These are phyloP conservation scores for Patella ulyssiponensis DNA, from an alignment of 2,888 invertebrate species.

Conservation along the genomic window DNA sequence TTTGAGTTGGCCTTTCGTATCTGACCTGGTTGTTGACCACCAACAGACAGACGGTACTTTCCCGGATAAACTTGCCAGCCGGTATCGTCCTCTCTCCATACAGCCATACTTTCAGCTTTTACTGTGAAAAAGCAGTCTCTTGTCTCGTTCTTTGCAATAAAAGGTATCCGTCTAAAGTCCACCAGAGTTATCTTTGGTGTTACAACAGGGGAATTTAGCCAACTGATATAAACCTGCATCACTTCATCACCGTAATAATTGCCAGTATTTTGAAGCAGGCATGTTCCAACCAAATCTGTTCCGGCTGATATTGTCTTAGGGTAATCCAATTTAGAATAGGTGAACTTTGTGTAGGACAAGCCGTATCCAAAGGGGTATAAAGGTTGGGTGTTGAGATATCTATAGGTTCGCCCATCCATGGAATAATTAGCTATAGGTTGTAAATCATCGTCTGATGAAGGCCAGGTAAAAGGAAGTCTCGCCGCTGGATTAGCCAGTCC, in stretches of 20 bases:
- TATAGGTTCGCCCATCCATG: slow-evolving; percentile 62
- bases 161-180: neutral
- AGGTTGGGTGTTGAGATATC: slow-evolving; percentile 55
- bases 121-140: neutral
- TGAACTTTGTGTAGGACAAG: slow-evolving; percentile 45
- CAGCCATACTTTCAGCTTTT: neutral
- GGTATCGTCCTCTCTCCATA: neutral
- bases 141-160: neutral
- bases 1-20: neutral
- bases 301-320: slow-evolving; percentile 44
- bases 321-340: slow-evolving; percentile 34
- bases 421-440: slow-evolving; percentile 49
- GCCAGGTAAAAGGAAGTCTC: neutral
- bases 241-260: slow-evolving; percentile 62
- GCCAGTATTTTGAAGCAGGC: slow-evolving; percentile 55
- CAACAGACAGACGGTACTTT: neutral
- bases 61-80: neutral
- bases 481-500: slow-evolving; percentile 4
- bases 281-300: slow-evolving; percentile 42
- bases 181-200: neutral
- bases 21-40: neutral
- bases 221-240: slow-evolving; percentile 8
- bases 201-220: neutral
- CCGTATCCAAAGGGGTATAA: slow-evolving; percentile 55
- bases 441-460: slow-evolving; percentile 19